Evolutionary conservation across 2,797 vertebrate genomes (phyloP).

Genomic region (Scleropages formosus): DNA sequence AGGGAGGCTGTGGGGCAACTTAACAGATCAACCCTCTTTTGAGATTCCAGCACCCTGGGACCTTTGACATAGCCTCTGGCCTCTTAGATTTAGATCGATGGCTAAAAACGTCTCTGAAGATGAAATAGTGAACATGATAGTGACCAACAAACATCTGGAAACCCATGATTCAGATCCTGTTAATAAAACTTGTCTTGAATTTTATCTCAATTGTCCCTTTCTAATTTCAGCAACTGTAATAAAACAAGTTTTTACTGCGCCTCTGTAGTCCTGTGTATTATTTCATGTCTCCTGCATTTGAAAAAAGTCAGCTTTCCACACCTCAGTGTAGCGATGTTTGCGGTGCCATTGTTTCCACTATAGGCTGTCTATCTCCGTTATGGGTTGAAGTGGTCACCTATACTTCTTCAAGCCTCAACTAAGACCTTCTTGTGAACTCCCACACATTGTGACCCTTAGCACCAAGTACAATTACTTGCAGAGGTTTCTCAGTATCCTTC

Average conservation of each 20-base stretch:
- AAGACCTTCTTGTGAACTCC: background rate
- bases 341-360: too few species aligned
- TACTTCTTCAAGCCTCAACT: background rate
- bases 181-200: too few species aligned
- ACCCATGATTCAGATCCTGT: too few species aligned
- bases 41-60: background rate
- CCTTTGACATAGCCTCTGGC: background rate
- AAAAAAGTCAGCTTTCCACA: too few species aligned
- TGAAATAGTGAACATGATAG: too few species aligned
- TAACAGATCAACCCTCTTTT: background rate
- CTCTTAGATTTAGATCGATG: background rate
- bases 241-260: too few species aligned
- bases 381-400: background rate
- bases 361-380: background rate
- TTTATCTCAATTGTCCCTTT: too few species aligned
- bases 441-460: slow-evolving; percentile 1
- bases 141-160: too few species aligned
- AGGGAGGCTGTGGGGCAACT: background rate
- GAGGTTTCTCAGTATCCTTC: background rate
- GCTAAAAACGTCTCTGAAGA: background rate
- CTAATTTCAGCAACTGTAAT: too few species aligned
- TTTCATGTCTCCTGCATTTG: too few species aligned
- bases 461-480: background rate
- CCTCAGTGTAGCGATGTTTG: too few species aligned
- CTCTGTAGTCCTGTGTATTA: too few species aligned